These are phyloP conservation scores for Pandemis heparana DNA, from an alignment of 2,888 invertebrate genomes.

Conservation along the genomic window DNA sequence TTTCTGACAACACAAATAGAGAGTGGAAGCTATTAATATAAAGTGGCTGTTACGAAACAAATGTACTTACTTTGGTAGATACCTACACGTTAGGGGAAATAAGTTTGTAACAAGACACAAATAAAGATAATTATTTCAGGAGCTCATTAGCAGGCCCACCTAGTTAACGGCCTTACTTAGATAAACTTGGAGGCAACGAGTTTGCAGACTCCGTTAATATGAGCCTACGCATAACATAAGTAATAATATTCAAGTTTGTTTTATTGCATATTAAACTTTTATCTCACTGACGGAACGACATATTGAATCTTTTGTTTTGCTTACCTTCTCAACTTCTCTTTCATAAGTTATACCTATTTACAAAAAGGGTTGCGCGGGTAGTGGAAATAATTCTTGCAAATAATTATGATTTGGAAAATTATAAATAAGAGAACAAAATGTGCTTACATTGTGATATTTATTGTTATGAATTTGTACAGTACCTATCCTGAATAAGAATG, in stretches of 20 bases:
- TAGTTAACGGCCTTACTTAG: constrained; percentile 62
- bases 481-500: background rate
- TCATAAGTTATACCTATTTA: background rate
- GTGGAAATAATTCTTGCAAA: constrained; percentile 6
- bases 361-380: constrained; percentile 1
- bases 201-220: constrained; percentile 46
- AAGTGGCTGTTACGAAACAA: constrained; percentile 38
- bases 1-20: constrained; percentile 26
- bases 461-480: constrained; percentile 1
- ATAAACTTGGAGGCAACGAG: constrained; percentile 52
- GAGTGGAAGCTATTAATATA: constrained; percentile 34
- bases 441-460: background rate
- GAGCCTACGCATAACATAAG: constrained; percentile 45
- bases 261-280: constrained; percentile 35
- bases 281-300: constrained; percentile 15
- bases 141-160: constrained; percentile 58
- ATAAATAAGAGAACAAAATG: background rate
- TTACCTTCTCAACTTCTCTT: constrained; percentile 10
- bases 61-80: constrained; percentile 30
- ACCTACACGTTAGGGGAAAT: constrained; percentile 39
- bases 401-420: background rate
- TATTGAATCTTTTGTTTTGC: constrained; percentile 29
- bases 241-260: constrained; percentile 35
- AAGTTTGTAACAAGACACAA: constrained; percentile 47
- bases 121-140: constrained; percentile 58